Evolutionary conservation across 1,140 invertebrate genomes (phyloP), one percentile per base, ranked within the genome.

Genomic region (Phymastichus coffea): DNA sequence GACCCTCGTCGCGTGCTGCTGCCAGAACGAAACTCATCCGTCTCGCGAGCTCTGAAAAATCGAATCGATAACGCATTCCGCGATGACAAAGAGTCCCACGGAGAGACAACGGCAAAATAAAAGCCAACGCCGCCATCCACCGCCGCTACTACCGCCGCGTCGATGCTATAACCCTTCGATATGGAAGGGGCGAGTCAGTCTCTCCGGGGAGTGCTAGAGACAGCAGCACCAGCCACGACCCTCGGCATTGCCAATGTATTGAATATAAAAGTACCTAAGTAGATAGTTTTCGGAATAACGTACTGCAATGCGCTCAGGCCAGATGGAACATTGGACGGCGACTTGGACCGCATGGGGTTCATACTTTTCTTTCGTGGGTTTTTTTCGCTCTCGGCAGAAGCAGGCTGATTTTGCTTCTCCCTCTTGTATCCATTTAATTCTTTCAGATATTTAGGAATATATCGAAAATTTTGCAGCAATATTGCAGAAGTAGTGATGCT

Each of bases 261-360:
- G 75, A 78, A 78, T 78, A 77, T 76, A 77, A 78, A 75, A 77
- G 75, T 67, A 74, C 56, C 70, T 70, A 75, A 77, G 73, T 74
- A 75, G 73, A 76, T 73, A 73, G 68, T 71, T 70, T 66, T 52
- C 57, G 56, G 67, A 73, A 74, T 78, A 75, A 77, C 71, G 69
- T 68, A 67, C 66, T 61, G 57, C 53, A 41, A 14, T 20, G 43
- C 26, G n/a, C n/a, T n/a, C n/a, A n/a, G n/a, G n/a, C n/a, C n/a
- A n/a, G n/a, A n/a, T n/a, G n/a, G n/a, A n/a, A n/a, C n/a, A n/a
- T n/a, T n/a, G n/a, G n/a, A n/a, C n/a, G n/a, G n/a, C n/a, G n/a
- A n/a, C n/a, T n/a, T n/a, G n/a, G n/a, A n/a, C n/a, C n/a, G n/a
- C n/a, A n/a, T n/a, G n/a, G n/a, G n/a, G n/a, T n/a, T n/a, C n/a